phyloP scores from a whole-genome alignment of 2,797 vertebrate genomes.

The Poecilia picta region DNA sequence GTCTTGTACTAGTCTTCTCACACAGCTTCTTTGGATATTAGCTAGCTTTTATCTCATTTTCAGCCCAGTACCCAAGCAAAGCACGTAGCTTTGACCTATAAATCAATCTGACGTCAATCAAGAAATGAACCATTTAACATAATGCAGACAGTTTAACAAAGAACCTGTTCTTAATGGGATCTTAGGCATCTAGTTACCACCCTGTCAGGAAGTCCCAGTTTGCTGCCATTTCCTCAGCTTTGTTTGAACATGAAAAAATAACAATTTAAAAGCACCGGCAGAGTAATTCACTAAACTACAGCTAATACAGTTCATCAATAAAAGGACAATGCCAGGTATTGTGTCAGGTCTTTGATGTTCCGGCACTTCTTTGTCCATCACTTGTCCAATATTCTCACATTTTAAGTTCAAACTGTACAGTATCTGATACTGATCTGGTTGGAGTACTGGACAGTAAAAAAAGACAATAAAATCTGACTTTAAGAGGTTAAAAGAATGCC shows the following conservation, averaged over 20 bases:
- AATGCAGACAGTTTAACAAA: background rate
- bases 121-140: background rate
- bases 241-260: background rate
- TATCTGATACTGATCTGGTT: background rate
- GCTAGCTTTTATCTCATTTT: background rate
- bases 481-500: background rate
- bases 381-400: background rate
- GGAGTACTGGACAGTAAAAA: background rate
- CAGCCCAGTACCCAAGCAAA: background rate
- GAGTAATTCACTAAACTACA: background rate
- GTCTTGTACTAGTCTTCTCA: background rate
- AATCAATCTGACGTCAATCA: background rate
- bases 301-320: background rate
- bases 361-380: background rate
- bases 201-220: background rate
- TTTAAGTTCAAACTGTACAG: background rate
- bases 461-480: background rate
- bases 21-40: background rate
- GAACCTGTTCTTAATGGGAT: background rate
- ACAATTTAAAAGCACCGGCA: background rate
- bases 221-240: background rate
- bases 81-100: background rate
- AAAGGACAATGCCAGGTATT: background rate
- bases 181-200: background rate
- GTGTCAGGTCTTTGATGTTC: background rate